Conservation (phyloP, 2,113 vertebrate genomes). For the Porphyrio hochstetteri region DNA sequence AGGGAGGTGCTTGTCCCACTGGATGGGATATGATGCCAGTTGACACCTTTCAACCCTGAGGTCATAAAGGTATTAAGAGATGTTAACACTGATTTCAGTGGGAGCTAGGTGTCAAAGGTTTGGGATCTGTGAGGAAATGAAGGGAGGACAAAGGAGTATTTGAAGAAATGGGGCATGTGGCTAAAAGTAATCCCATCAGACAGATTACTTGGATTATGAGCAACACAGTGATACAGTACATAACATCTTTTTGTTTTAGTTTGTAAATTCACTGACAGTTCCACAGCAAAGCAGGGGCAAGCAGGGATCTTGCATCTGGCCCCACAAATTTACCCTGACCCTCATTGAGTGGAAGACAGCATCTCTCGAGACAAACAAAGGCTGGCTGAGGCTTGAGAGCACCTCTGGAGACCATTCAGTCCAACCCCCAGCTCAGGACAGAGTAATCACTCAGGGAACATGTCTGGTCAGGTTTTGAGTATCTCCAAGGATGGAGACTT, state of each 20-base stretch:
- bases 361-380: not conserved
- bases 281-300: not conserved
- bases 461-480: not conserved
- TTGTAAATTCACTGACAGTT: not conserved
- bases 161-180: not conserved
- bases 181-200: not conserved
- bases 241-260: not conserved
- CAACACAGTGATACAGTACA: not conserved
- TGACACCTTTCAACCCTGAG: not conserved
- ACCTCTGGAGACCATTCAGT: not conserved
- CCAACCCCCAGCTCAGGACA: not conserved
- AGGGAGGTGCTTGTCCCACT: not conserved
- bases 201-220: not conserved
- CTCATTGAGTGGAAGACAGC: fast-evolving
- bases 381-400: not conserved
- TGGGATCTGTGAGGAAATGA: not conserved
- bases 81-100: not conserved
- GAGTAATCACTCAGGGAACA: not conserved
- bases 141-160: not conserved
- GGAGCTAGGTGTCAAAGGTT: not conserved
- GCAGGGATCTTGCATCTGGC: not conserved
- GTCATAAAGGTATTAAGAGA: not conserved
- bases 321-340: not conserved
- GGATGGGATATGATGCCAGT: not conserved
- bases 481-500: not conserved